These are phyloP conservation scores for Macropus fuliginosus DNA, from an alignment of 2,797 vertebrate species.

Conservation along the genomic window DNA sequence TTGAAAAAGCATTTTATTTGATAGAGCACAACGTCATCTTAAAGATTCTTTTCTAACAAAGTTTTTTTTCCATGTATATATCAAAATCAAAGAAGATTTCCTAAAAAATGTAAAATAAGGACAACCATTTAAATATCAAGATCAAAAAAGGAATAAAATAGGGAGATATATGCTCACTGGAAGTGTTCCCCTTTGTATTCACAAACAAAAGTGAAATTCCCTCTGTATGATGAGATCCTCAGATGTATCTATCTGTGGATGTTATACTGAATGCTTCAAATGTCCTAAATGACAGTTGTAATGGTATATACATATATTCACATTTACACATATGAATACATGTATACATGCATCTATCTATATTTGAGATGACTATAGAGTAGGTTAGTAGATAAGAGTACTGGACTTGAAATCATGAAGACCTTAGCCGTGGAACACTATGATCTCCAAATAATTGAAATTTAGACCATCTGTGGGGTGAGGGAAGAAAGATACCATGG, in stretches of 20 bases:
- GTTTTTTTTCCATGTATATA: not conserved
- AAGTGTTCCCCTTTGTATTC: not conserved
- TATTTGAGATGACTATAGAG: not conserved
- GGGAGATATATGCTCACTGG: not conserved
- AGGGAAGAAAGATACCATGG: not conserved
- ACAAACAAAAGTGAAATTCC: not conserved
- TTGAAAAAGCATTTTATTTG: not conserved
- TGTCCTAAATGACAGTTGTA: not conserved
- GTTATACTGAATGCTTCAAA: not conserved
- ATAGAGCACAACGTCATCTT: not conserved
- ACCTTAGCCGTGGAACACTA: not conserved
- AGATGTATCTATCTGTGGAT: not conserved
- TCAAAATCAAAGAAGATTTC: not conserved
- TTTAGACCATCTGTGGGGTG: not conserved
- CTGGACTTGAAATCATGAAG: not conserved
- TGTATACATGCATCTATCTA: not conserved
- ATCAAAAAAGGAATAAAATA: not conserved
- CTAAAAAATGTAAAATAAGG: not conserved
- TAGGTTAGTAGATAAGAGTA: not conserved
- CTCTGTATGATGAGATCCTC: not conserved
- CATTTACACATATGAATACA: not conserved
- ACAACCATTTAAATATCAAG: not conserved
- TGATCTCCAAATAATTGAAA: not conserved
- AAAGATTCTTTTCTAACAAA: not conserved
- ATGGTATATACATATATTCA: not conserved